Evolutionary conservation across 2,888 invertebrate genomes (phyloP), one percentile per base, ranked within the genome.

Genomic region (Leptogaster cylindrica): DNA sequence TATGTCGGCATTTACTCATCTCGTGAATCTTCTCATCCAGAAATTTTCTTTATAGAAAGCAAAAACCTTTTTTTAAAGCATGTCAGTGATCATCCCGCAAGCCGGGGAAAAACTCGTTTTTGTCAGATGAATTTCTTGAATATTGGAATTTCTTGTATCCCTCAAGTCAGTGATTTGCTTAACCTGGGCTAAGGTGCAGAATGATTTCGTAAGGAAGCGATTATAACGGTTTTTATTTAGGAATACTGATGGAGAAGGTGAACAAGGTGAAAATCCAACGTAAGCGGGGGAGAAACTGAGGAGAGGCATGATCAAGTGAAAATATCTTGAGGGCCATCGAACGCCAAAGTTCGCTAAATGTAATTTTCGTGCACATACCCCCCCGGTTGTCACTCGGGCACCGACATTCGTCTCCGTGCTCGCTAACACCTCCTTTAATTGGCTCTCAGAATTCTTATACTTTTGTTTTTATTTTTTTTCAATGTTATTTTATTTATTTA

Each of bases 381-480:
- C 12, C 25, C 31, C 33, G 36, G 55, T 55, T 55, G 55, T 55
- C 55, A 55, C 31, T 36, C 10, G 23, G 8, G n/a, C n/a, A n/a
- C 8, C 55, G 55, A 39, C 36, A 55, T 23, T 8, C 55, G 23
- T 55, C 36, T 28, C 25, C 61, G 23, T n/a, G n/a, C 23, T 44
- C 16, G 44, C 61, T 28, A 61, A 61, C 61, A 44, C 61, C 61
- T 61, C 44, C 61, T 39, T 61, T 61, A 61, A 61, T 61, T 61
- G 61, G 44, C 41, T 44, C 25, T 25, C 28, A 44, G n/a, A n/a
- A n/a, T n/a, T n/a, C n/a, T n/a, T n/a, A n/a, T n/a, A n/a, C n/a
- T n/a, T n/a, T n/a, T n/a, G n/a, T n/a, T n/a, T n/a, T n/a, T n/a
- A n/a, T n/a, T n/a, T n/a, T n/a, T n/a, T n/a, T n/a, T n/a, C n/a